Conservation (phyloP, 2,113 vertebrate species). For the Glaucidium brasilianum region DNA sequence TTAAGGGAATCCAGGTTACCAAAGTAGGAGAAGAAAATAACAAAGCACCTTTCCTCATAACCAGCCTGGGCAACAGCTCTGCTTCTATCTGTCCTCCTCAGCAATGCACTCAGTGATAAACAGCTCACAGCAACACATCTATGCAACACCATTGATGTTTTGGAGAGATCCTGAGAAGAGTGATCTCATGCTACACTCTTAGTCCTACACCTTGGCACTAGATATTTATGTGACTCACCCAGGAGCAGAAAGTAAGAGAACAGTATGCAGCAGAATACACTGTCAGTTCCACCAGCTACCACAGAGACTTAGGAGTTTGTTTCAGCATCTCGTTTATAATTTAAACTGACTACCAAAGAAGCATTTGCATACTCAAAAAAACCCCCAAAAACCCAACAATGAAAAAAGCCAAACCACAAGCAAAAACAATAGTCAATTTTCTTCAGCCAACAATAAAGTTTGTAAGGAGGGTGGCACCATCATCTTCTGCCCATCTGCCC, state of each 20-base stretch:
- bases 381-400: no score
- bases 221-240: neutral
- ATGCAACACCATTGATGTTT: neutral
- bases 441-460: neutral
- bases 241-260: neutral
- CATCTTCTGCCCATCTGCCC: neutral
- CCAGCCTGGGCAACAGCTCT: neutral
- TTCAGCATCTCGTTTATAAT: neutral
- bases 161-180: neutral
- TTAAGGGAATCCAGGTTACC: neutral
- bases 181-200: neutral
- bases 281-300: neutral
- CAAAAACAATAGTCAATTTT: neutral
- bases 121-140: neutral
- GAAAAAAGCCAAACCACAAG: neutral
- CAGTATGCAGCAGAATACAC: neutral
- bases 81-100: neutral
- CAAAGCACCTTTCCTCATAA: neutral
- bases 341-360: neutral
- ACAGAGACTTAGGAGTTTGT: neutral
- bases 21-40: neutral
- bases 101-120: neutral
- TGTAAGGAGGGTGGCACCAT: neutral
- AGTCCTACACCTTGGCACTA: neutral
- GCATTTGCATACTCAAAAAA: neutral